Base-by-base conservation (phyloP, 2,888 invertebrate species). In the Tridacna gigas region DNA sequence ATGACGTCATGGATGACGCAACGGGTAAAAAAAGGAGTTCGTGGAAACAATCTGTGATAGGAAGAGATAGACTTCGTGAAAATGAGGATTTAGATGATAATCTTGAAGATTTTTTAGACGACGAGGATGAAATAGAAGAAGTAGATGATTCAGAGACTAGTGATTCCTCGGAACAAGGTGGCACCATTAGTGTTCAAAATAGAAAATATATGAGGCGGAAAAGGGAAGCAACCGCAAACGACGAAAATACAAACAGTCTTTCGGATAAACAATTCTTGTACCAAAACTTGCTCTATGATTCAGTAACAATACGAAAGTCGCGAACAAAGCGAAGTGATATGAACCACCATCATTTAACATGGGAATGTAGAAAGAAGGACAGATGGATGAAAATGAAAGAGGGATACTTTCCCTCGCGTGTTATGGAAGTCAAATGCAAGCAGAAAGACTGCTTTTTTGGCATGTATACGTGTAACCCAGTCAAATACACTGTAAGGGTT, bases 381-480 rank as follows among this genome's bases (percentile, higher is more conserved):
- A 74, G 71, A 47, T 91, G 90, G 91, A 78, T 80, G 61, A 80
- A 80, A 69, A 90, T 92, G 89, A 86, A 89, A 56, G 84, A 88
- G 12, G 93, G 90, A 11, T 89, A 91, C 81, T 94, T 92, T 84
- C 94, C 94, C 9, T 86, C 87, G 11, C 89, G 88, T 56, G 79
- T 93, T 67, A 86, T 88, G 77, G 91, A 91, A 18, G 92, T 91
- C 5, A 80, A 84, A 45, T 94, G 94, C 83, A 83, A 82, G 71
- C 90, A 90, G 60, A 88, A 90, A 61, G 91, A 90, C 66, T 94
- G 94, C 83, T 92, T 93, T 79, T 93, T 90, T 82, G 89, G 91
- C 25, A 84, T 93, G 77, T 92, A 93, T 82, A 88, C 89, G 77
- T 94, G 94, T 89, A 90, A 89, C 48, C 92, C 93, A 20, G 90